Conservation (phyloP, 1,140 invertebrate genomes). For the Listronotus oregonensis region DNA sequence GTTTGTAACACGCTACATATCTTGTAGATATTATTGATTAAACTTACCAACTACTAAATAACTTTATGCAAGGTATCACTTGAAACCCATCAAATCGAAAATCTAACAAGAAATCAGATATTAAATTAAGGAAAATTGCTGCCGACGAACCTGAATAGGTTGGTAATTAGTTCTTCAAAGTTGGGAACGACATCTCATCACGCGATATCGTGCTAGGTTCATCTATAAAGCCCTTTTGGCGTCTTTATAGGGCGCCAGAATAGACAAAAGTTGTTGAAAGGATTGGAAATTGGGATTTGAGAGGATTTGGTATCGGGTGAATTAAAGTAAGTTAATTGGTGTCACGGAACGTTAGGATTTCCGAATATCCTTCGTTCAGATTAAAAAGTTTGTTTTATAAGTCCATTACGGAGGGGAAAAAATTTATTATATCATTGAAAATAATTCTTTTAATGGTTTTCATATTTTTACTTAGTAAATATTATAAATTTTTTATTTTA, state of each 20-base stretch:
- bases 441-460: too few species aligned
- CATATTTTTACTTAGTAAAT: too few species aligned
- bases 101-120: slow-evolving; percentile 33
- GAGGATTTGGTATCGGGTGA: slow-evolving; percentile 16
- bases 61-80: slow-evolving; percentile 14
- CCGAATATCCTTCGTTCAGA: not conserved
- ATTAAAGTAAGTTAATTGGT: slow-evolving; percentile 19
- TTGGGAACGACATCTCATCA: slow-evolving; percentile 26
- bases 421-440: not conserved
- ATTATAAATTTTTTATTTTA: too few species aligned
- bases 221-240: slow-evolving; percentile 29
- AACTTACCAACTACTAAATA: too few species aligned
- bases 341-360: slow-evolving; percentile 14
- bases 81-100: slow-evolving; percentile 20
- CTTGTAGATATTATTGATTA: too few species aligned
- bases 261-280: slow-evolving; percentile 27
- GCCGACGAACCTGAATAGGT: slow-evolving; percentile 30
- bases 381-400: not conserved
- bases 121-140: slow-evolving; percentile 35
- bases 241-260: slow-evolving; percentile 13
- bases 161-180: slow-evolving; percentile 35
- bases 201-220: slow-evolving; percentile 27
- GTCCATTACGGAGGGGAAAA: not conserved
- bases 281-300: slow-evolving; percentile 21
- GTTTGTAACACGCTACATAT: too few species aligned